These are phyloP conservation scores for Notolepis coatsorum DNA, from an alignment of 2,797 vertebrate species.

Conservation along the genomic window DNA sequence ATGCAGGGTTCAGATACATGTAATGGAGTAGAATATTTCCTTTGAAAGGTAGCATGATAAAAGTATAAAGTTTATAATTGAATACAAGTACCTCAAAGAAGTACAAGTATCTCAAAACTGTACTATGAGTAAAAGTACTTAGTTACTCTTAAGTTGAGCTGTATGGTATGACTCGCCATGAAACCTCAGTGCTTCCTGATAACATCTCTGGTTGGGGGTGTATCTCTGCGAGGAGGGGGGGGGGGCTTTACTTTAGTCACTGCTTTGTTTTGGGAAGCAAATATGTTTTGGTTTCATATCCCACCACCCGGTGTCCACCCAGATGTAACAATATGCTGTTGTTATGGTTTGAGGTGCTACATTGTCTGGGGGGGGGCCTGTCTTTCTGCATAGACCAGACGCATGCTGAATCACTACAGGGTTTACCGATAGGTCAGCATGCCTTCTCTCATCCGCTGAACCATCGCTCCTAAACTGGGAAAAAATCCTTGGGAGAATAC, in stretches of 20 bases:
- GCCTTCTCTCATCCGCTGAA: background rate
- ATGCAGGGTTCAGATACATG: too few species aligned
- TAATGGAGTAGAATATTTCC: too few species aligned
- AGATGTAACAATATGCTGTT: background rate
- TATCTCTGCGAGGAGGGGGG: too few species aligned
- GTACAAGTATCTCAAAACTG: too few species aligned
- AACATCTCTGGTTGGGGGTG: constrained; percentile 10
- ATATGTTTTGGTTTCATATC: background rate
- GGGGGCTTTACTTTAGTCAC: constrained; percentile 2
- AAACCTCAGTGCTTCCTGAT: too few species aligned
- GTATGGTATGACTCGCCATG: constrained; percentile 1
- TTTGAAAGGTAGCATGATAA: too few species aligned
- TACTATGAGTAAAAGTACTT: too few species aligned
- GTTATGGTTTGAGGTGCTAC: constrained; percentile 22
- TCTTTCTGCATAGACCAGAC: constrained; percentile 30
- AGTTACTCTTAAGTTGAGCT: too few species aligned
- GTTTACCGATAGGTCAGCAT: constrained; percentile 20
- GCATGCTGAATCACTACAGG: constrained; percentile 26
- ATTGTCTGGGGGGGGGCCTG: constrained; percentile 11
- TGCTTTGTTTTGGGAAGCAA: constrained; percentile 7
- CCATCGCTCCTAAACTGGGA: constrained; percentile 25
- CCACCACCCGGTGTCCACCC: constrained; percentile 11
- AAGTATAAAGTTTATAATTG: too few species aligned
- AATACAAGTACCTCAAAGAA: too few species aligned
- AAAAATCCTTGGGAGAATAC: background rate